Percentiles rank a stretch among this genome's conserved stretches.
Evolutionary conservation across 1,140 invertebrate genomes (phyloP).

Genomic region (Pseudoatta argentina): DNA sequence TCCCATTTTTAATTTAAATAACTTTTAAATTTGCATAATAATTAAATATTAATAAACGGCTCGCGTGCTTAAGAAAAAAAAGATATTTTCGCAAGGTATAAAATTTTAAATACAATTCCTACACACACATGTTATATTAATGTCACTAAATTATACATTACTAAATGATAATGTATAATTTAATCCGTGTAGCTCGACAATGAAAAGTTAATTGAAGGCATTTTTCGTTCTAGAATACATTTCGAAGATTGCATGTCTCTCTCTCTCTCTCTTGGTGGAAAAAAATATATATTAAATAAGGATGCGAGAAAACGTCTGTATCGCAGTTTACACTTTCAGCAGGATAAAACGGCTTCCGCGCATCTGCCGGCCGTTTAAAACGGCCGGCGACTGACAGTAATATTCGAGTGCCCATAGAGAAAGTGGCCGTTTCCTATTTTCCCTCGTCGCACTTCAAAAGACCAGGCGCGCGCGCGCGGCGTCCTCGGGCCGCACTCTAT

Average conservation of each 20-base stretch:
- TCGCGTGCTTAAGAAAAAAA: not conserved
- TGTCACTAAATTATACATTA: not conserved
- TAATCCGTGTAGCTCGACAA: not conserved
- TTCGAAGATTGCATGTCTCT: not conserved
- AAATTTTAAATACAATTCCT: slow-evolving; percentile 2
- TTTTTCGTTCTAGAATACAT: not conserved
- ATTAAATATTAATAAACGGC: not conserved
- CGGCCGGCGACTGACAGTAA: slow-evolving; percentile 63
- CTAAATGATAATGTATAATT: not conserved
- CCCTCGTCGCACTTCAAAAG: slow-evolving; percentile 72
- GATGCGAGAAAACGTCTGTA: not conserved
- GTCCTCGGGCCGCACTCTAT: slow-evolving; percentile 34
- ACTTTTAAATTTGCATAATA: not conserved
- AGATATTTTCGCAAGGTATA: slow-evolving; percentile 5
- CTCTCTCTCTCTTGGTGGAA: not conserved
- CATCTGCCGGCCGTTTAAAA: slow-evolving; percentile 59
- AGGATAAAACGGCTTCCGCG: slow-evolving; percentile 50
- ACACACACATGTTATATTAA: not conserved
- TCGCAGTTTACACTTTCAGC: slow-evolving; percentile 53
- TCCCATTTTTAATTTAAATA: slow-evolving; percentile 3
- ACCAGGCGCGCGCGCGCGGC: slow-evolving; percentile 49
- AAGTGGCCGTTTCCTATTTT: slow-evolving; percentile 72
- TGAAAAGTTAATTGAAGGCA: not conserved
- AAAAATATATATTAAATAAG: slow-evolving; percentile 51
- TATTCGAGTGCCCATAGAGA: slow-evolving; percentile 70